These are phyloP conservation scores for Cliona cf. orientalis DNA, from an alignment of 37 sponge, comb jelly and placozoan species.

Conservation along the genomic window DNA sequence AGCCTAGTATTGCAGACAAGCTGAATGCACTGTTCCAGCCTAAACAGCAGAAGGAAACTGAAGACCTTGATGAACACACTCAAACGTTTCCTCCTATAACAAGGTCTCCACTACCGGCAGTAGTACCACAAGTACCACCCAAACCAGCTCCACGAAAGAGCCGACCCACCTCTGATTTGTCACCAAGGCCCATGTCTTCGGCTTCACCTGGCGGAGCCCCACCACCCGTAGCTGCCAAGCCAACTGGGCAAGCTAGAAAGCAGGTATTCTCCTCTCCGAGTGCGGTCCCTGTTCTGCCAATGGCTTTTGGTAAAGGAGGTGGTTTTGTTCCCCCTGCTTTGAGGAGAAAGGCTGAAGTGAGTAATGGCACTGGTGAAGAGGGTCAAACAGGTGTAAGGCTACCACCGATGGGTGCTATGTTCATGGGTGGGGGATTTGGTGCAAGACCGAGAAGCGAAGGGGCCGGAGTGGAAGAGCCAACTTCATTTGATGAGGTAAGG, in stretches of 20 bases:
- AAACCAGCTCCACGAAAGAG: background rate
- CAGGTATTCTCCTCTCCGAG: background rate
- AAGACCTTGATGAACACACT: too few relatives aligned
- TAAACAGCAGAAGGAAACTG: too few relatives aligned
- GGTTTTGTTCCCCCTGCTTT: background rate
- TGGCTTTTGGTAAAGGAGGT: background rate
- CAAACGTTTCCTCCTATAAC: too few relatives aligned
- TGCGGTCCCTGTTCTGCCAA: slow-evolving; percentile 3
- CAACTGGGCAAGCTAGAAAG: background rate
- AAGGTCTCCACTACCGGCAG: too few relatives aligned
- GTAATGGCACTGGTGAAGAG: background rate
- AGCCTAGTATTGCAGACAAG: too few relatives aligned
- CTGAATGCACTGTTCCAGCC: too few relatives aligned
- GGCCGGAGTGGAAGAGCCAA: background rate
- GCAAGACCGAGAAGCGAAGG: background rate
- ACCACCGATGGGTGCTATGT: background rate
- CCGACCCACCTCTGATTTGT: too few relatives aligned
- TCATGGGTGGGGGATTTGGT: background rate
- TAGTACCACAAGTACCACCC: background rate
- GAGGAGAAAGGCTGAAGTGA: background rate
- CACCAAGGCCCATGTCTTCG: too few relatives aligned
- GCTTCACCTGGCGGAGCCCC: too few relatives aligned
- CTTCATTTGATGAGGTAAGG: slow-evolving; percentile 25
- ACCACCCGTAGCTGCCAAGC: slow-evolving; percentile 2
- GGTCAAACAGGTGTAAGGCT: background rate